A percentile compares a stretch with the other conserved stretches of the same genome.
These are phyloP conservation scores for Eudasyphora cyanicolor DNA, from an alignment of 2,888 invertebrate genomes.

Conservation along the genomic window DNA sequence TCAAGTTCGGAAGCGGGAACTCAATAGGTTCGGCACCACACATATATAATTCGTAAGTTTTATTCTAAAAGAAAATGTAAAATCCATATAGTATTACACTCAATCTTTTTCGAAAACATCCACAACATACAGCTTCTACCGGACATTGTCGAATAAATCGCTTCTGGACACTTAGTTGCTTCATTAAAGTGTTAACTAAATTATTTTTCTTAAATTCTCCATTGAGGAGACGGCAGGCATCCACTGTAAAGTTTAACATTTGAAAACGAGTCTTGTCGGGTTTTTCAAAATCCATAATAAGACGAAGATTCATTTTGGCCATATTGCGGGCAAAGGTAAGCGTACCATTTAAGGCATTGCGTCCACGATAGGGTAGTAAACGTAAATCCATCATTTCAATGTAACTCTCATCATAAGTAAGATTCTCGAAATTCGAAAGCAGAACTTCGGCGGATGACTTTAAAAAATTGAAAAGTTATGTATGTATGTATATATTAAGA, in stretches of 20 bases:
- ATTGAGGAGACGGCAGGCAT: background rate
- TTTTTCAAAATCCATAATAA: constrained; percentile 5
- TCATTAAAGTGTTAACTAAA: background rate
- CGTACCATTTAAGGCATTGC: constrained; percentile 2
- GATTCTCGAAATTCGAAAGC: background rate
- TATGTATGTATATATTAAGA: background rate
- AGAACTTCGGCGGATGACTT: background rate
- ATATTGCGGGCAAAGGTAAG: background rate
- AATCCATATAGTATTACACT: too few relatives aligned
- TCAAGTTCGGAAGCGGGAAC: background rate
- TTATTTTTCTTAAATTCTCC: background rate
- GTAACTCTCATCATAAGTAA: background rate
- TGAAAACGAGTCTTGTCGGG: background rate
- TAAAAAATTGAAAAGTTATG: too few relatives aligned
- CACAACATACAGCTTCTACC: background rate
- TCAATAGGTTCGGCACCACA: background rate
- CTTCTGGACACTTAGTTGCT: background rate
- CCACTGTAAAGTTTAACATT: background rate
- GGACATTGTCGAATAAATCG: background rate
- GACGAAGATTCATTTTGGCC: background rate
- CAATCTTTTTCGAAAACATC: too few relatives aligned
- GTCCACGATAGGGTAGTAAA: background rate
- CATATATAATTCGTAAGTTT: background rate
- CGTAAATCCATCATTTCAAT: background rate
- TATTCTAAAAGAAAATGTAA: background rate